Percentiles rank a stretch among this genome's conserved stretches.
Conservation (phyloP, 2,113 vertebrate genomes). For the Tupaia chinensis region DNA sequence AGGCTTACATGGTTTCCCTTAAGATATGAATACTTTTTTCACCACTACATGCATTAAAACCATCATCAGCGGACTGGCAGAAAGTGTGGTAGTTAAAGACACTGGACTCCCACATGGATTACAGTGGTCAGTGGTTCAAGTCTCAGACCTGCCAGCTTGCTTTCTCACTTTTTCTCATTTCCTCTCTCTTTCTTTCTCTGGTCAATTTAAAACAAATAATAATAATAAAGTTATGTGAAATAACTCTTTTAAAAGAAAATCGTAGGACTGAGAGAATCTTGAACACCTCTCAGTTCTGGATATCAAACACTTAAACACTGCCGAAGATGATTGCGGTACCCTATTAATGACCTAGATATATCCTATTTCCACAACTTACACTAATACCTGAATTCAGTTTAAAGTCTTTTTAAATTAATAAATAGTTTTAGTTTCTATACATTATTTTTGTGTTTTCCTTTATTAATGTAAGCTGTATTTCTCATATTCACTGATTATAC, state of each 20-base stretch:
- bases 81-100: no score
- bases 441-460: background rate
- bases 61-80: background rate
- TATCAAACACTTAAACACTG: background rate
- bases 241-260: no score
- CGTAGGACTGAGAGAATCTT: background rate
- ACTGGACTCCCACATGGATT: no score
- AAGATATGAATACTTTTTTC: background rate
- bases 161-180: no score
- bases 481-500: background rate
- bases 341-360: background rate
- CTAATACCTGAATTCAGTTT: background rate
- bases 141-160: no score
- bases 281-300: accelerated
- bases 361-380: accelerated
- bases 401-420: background rate
- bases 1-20: background rate
- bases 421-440: background rate
- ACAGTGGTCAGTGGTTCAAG: no score
- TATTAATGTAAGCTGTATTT: background rate
- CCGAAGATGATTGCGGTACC: background rate
- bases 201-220: no score
- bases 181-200: no score
- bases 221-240: no score
- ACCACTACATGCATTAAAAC: background rate